Conservation (phyloP, 2,797 vertebrate species). For the Danio jaintianensis region DNA sequence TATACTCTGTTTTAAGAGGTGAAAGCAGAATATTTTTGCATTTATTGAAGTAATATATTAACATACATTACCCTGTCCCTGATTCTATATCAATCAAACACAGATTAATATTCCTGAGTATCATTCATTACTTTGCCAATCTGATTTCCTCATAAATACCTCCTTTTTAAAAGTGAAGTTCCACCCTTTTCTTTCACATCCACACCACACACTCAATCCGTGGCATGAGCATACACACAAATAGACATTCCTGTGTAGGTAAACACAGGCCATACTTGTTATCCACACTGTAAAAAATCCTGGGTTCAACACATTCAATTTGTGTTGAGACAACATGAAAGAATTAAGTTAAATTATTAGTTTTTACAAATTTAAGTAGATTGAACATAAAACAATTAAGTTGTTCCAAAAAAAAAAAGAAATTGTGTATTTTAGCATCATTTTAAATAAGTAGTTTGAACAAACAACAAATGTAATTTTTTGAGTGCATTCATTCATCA, state of each 20-base stretch:
- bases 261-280: background rate
- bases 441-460: too few species aligned
- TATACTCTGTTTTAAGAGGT: slow-evolving; percentile 6
- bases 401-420: too few species aligned
- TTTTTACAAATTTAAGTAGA: too few species aligned
- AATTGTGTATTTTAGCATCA: too few species aligned
- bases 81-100: background rate
- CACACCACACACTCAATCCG: background rate
- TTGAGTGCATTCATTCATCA: slow-evolving; percentile 49
- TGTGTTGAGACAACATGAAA: too few species aligned
- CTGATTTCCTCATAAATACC: background rate
- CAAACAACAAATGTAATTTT: too few species aligned
- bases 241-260: background rate
- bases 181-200: slow-evolving; percentile 10
- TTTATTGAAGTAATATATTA: slow-evolving; percentile 14
- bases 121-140: slow-evolving; percentile 24
- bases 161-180: background rate
- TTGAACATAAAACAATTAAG: too few species aligned
- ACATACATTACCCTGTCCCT: slow-evolving; percentile 1
- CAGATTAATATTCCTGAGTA: slow-evolving; percentile 30
- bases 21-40: background rate
- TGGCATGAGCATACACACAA: background rate
- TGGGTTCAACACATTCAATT: too few species aligned
- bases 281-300: too few species aligned
- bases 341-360: too few species aligned